Evolutionary conservation across 2,888 invertebrate genomes (phyloP).

Genomic region (Drepana falcataria): DNA sequence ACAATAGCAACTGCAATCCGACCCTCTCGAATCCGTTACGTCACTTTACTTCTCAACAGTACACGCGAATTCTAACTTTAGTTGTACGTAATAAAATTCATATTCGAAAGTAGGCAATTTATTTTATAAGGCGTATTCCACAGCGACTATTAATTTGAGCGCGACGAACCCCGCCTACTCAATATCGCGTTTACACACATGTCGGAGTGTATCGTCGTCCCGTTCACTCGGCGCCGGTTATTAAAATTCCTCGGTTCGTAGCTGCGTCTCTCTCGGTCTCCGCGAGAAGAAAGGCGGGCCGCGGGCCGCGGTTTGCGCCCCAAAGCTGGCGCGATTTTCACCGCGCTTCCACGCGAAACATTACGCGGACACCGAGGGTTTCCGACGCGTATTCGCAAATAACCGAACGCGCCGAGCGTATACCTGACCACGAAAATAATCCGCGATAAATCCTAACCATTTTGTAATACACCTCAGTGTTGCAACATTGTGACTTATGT

Average conservation of each 20-base stretch:
- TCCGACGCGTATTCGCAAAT: conserved; percentile 43
- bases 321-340: conserved; percentile 74
- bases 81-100: conserved; percentile 13
- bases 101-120: conserved; percentile 15
- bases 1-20: conserved; percentile 76
- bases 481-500: conserved; percentile 38
- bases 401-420: conserved; percentile 28
- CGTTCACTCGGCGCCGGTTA: conserved; percentile 73
- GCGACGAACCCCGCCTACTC: conserved; percentile 75
- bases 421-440: conserved; percentile 11
- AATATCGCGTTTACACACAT: conserved; percentile 75
- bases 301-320: conserved; percentile 55
- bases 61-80: conserved; percentile 31
- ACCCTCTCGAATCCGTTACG: conserved; percentile 49
- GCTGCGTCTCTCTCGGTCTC: conserved; percentile 66
- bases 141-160: conserved; percentile 74
- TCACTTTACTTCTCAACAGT: conserved; percentile 33
- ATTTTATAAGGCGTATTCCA: conserved; percentile 70
- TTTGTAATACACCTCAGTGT: conserved; percentile 30
- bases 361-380: conserved; percentile 49
- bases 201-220: conserved; percentile 65
- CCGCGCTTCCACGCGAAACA: conserved; percentile 72
- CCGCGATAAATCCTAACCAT: conserved; percentile 7
- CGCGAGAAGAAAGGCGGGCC: conserved; percentile 58
- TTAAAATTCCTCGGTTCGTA: conserved; percentile 75